A percentile compares a stretch with the other conserved stretches of the same genome.
phyloP scores from a whole-genome alignment of 2,888 invertebrate species.

The Agrochola lota region DNA sequence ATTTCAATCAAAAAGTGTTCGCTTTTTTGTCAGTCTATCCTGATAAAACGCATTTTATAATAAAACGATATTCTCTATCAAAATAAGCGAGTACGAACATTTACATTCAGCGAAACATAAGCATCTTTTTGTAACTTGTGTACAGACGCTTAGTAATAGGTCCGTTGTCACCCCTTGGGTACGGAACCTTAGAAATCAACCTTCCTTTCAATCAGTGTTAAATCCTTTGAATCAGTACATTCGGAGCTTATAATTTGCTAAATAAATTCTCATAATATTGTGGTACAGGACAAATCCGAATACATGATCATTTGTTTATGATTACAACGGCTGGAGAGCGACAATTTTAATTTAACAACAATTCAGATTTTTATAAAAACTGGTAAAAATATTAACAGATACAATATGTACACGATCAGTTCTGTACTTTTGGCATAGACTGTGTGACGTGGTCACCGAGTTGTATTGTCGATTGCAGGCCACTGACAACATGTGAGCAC shows the following conservation, averaged over 20 bases:
- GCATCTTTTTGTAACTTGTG: neutral
- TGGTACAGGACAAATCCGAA: slow-evolving; percentile 6
- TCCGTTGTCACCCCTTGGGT: neutral
- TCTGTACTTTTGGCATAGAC: slow-evolving; percentile 72
- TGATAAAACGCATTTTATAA: neutral
- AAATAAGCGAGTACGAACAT: neutral
- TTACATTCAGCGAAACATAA: neutral
- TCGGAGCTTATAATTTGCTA: slow-evolving; percentile 22
- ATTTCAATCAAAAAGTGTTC: neutral
- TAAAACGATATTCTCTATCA: neutral
- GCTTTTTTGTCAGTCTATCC: slow-evolving; percentile 16
- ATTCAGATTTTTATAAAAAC: slow-evolving; percentile 58
- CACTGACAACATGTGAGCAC: neutral
- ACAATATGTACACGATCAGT: slow-evolving; percentile 71
- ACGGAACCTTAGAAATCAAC: neutral
- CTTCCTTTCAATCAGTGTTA: no score
- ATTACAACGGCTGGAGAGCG: slow-evolving; percentile 18
- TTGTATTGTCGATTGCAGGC: slow-evolving; percentile 27
- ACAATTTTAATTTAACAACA: slow-evolving; percentile 39
- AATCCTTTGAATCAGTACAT: slow-evolving; percentile 10
- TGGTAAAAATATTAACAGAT: slow-evolving; percentile 54
- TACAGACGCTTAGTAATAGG: neutral
- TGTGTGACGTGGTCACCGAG: slow-evolving; percentile 34
- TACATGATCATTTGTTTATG: slow-evolving; percentile 26
- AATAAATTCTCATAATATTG: slow-evolving; percentile 14